These are phyloP conservation scores for Epiblema foenella DNA, from an alignment of 2,888 invertebrate species.

Conservation along the genomic window DNA sequence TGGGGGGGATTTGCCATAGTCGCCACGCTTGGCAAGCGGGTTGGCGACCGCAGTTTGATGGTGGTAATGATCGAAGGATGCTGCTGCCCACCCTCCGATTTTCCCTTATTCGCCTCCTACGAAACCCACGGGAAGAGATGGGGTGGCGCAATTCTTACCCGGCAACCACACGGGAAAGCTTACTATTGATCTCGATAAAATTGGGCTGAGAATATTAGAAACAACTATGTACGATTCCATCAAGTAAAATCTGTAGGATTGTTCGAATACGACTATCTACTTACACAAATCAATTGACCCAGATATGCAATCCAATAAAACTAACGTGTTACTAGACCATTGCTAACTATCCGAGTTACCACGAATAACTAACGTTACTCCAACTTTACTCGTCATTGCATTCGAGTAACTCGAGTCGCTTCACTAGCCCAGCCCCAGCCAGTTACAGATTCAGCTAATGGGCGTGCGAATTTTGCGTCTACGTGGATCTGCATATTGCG, in stretches of 20 bases:
- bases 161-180: too few species aligned
- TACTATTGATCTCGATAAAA: background rate
- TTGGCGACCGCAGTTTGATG: too few species aligned
- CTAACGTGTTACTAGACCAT: background rate
- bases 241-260: background rate
- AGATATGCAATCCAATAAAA: background rate
- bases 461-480: conserved; percentile 17
- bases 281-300: background rate
- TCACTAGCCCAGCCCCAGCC: conserved; percentile 18
- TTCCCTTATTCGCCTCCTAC: too few species aligned
- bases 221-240: too few species aligned
- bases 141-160: too few species aligned
- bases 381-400: background rate
- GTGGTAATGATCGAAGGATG: too few species aligned
- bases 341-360: background rate
- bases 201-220: background rate
- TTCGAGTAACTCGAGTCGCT: background rate
- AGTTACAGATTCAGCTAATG: conserved; percentile 34
- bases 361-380: background rate
- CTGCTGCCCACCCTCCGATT: too few species aligned
- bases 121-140: too few species aligned
- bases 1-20: too few species aligned
- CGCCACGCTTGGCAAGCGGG: too few species aligned
- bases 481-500: conserved; percentile 39
- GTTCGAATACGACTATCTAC: background rate